Base-by-base conservation (phyloP, 1,140 invertebrate genomes). In the Pissodes strobi region DNA sequence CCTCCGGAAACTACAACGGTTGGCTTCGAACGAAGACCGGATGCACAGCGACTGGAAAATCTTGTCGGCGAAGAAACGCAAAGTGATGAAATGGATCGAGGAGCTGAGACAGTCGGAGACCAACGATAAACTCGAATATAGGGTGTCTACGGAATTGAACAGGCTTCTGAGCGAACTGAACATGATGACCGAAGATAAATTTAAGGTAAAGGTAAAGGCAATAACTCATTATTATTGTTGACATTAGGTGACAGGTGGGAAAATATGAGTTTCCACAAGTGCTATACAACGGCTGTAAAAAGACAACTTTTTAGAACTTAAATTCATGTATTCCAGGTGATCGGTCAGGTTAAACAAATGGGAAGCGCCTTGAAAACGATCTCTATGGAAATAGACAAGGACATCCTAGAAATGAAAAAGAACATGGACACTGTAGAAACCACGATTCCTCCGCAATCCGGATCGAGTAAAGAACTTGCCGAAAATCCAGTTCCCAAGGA, bases 11-110 rank as follows among this genome's bases (percentile, higher is more conserved):
- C 34, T 71, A 1, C 64, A 69, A 53, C 53, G 56, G 15, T 25
- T 69, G 15, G 67, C 69, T 5, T 30, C 55, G 5, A 57, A 59
- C 22, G 67, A 66, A 46, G 64, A 66, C 25, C 48, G 58, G 1
- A 66, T 69, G 34, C 38, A 63, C 9, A 48, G 46, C 1, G 69
- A 72, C 27, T 65, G 55, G 62, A 71, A 67, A 56, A 58, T 30
- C 9, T 45, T 72, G 17, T 45, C 51, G 12, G 67, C 63, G 0
- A 70, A 71, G 57, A 69, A 65, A 22, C 43, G 56, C 8, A 72
- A 72, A 57, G 62, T 72, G 9, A 34, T 61, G 37, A 69, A 67
- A 53, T 46, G 41, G 17, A 39, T 57, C 15, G 21, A 25, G 13
- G 38, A 66, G 15, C 2, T 57, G 2, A 46, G 30, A 37, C 37